Evolutionary conservation across 2,797 vertebrate species (phyloP).

Genomic region (Antennarius maculatus): DNA sequence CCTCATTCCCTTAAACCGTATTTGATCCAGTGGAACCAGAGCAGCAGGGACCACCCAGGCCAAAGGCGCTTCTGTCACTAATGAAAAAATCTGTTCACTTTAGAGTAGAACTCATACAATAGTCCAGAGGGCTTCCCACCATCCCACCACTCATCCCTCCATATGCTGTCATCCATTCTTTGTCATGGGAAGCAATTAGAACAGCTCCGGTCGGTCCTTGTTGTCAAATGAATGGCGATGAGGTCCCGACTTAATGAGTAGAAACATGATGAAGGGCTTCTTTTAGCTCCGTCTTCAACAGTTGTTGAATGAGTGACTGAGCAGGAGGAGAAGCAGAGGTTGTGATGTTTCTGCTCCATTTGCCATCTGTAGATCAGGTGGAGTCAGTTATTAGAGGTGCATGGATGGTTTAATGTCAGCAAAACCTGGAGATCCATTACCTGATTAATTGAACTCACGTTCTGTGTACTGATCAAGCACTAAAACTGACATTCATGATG

Average conservation of each 20-base stretch:
- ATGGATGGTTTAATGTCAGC: neutral
- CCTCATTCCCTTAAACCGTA: conserved; percentile 29
- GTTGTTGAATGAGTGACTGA: conserved; percentile 19
- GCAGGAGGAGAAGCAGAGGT: conserved; percentile 12
- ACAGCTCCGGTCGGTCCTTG: conserved; percentile 44
- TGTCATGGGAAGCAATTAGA: conserved; percentile 66
- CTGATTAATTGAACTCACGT: conserved; percentile 10
- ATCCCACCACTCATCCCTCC: conserved; percentile 26
- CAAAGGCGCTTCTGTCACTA: conserved; percentile 27
- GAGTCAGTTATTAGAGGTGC: neutral
- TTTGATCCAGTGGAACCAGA: conserved; percentile 34
- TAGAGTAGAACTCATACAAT: conserved; percentile 26
- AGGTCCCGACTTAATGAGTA: conserved; percentile 64
- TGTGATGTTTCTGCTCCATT: conserved; percentile 6
- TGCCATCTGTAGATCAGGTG: conserved; percentile 26
- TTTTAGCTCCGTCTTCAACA: conserved; percentile 46
- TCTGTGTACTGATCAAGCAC: neutral
- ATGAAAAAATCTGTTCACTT: conserved; percentile 12
- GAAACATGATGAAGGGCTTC: conserved; percentile 64
- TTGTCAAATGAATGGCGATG: conserved; percentile 58
- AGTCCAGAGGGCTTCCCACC: conserved; percentile 43
- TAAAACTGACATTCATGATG: conserved; percentile 2
- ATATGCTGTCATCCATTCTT: conserved; percentile 58
- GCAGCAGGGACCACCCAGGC: conserved; percentile 41
- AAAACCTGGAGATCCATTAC: conserved; percentile 9